Conservation (phyloP, 2,888 invertebrate species). For the Vannuccia rotundouncinata region DNA sequence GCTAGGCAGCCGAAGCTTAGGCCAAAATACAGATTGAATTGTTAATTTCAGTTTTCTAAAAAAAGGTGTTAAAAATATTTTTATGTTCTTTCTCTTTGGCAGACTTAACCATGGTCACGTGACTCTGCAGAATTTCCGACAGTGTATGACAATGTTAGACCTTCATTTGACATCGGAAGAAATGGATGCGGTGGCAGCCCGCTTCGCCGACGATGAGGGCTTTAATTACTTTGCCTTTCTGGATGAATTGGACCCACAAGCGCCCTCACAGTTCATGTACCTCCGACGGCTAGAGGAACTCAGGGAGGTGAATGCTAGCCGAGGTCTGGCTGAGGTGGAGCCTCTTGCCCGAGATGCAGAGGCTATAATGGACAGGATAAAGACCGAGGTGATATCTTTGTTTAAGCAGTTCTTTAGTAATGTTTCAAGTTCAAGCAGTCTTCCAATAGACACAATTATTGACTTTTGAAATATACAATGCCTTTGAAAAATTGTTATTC, state of each 20-base stretch:
- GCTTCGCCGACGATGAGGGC: conserved; percentile 53
- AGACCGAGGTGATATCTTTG: conserved; percentile 10
- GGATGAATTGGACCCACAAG: conserved; percentile 49
- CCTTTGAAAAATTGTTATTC: too few relatives aligned
- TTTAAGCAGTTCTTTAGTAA: too few relatives aligned
- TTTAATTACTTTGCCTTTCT: conserved; percentile 54
- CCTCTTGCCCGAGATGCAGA: conserved; percentile 49
- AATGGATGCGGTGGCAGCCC: conserved; percentile 52
- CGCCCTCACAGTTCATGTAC: conserved; percentile 48
- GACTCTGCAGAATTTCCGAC: conserved; percentile 53
- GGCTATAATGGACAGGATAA: conserved; percentile 50
- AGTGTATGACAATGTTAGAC: conserved; percentile 52
- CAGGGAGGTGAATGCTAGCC: conserved; percentile 45
- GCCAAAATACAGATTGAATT: too few relatives aligned
- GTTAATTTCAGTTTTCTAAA: too few relatives aligned
- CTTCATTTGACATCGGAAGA: conserved; percentile 49
- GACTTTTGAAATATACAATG: too few relatives aligned
- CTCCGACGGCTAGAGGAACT: conserved; percentile 48
- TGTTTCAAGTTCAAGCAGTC: too few relatives aligned
- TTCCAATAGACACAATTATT: too few relatives aligned
- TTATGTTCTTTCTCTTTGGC: too few relatives aligned
- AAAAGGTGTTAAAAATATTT: too few relatives aligned
- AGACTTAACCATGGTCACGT: conserved; percentile 56
- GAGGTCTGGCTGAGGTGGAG: conserved; percentile 45
- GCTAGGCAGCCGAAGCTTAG: too few relatives aligned